Conservation (phyloP, 2,888 invertebrate species). For the Leptinotarsa tumamoca region DNA sequence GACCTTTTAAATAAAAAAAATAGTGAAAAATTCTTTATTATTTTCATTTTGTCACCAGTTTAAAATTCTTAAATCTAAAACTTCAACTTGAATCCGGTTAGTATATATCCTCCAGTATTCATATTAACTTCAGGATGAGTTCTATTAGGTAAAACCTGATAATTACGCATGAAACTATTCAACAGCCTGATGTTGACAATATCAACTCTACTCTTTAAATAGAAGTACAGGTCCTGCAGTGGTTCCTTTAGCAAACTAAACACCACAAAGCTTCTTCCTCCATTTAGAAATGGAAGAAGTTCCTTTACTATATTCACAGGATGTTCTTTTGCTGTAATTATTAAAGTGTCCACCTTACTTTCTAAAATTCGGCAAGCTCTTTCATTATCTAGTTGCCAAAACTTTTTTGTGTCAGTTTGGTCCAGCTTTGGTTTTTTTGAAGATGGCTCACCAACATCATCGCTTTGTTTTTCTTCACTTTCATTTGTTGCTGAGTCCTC, state of each 20-base stretch:
- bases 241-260: slow-evolving; percentile 86
- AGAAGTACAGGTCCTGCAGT: slow-evolving; percentile 84
- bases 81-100: slow-evolving; percentile 74
- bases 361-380: slow-evolving; percentile 74
- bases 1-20: not conserved
- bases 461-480: slow-evolving; percentile 16
- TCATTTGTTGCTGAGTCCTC: slow-evolving; percentile 10
- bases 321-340: slow-evolving; percentile 87
- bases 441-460: slow-evolving; percentile 27
- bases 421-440: slow-evolving; percentile 42
- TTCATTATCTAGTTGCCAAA: slow-evolving; percentile 79
- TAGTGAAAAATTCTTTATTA: slow-evolving; percentile 27
- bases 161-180: slow-evolving; percentile 89
- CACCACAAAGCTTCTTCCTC: slow-evolving; percentile 87
- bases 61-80: slow-evolving; percentile 38
- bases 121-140: slow-evolving; percentile 96
- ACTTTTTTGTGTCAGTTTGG: slow-evolving; percentile 39
- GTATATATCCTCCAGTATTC: slow-evolving; percentile 89
- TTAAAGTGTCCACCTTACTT: slow-evolving; percentile 78
- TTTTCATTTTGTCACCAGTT: not conserved
- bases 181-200: slow-evolving; percentile 83
- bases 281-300: slow-evolving; percentile 81
- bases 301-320: slow-evolving; percentile 83
- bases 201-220: slow-evolving; percentile 78
- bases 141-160: slow-evolving; percentile 90